Evolutionary conservation across 1,140 invertebrate genomes (phyloP), one percentile per base, ranked within the genome.

Genomic region (Drosophila malerkotliana): DNA sequence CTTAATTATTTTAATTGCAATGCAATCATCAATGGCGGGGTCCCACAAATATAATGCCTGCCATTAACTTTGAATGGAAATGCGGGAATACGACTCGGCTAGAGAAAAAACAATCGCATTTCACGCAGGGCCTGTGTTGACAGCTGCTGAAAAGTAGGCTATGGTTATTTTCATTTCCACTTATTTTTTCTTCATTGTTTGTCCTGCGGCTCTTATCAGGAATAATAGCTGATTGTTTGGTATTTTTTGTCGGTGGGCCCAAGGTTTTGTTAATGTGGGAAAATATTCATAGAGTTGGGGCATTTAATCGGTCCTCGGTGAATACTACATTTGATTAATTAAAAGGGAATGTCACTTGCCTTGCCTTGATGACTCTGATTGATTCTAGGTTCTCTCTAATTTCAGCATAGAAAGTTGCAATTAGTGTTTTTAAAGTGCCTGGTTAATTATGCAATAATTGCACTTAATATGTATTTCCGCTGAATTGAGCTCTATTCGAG

Each of bases 1-100:
- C 73, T 87, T 75, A 87, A 88, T 87, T 88, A 87, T 78, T 87
- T 87, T 88, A 88, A 88, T 87, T 87, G 82, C 82, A 66, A 76
- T 76, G 83, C 83, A 88, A 87, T 87, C 72, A 59, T 75, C 61
- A 75, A 71, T 71, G 41, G 61, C 41, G 24, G 54, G 47, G 37
- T 6, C 14, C 37, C 54, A 68, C 49, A 21, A 68, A 69, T 73
- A 87, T 64, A 76, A 69, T 78, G 66, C 67, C 57, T 39, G 67
- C 63, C 61, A 82, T 82, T 69, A 77, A 80, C 67, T 79, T 63
- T 74, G 60, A 66, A 57, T 58, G 60, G 41, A 41, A 59, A 57
- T 72, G 30, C 34, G 9, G 34, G 47, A 63, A 56, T 47, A 10
- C n/a, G 44, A 24, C 44, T 47, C 44, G 44, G 34, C n/a, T 9